Percentiles rank a stretch among this genome's conserved stretches.
Evolutionary conservation across 2,797 vertebrate species (phyloP).

Genomic region (Thamnophis elegans): DNA sequence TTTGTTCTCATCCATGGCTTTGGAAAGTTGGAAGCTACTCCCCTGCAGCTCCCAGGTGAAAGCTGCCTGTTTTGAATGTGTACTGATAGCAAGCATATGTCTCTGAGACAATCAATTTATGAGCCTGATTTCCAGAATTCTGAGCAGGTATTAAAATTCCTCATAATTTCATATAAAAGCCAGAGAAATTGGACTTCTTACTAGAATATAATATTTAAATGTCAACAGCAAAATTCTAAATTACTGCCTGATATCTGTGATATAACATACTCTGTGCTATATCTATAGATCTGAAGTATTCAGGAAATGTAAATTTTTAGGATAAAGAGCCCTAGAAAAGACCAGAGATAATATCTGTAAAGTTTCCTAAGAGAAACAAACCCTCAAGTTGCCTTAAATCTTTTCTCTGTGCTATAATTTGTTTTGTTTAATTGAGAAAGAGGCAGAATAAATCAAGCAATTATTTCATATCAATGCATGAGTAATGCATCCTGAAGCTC

Average conservation of each 20-base stretch:
- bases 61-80: background rate
- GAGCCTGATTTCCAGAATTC: background rate
- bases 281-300: slow-evolving; percentile 18
- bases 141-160: slow-evolving; percentile 21
- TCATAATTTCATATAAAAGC: background rate
- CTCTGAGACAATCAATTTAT: slow-evolving; percentile 33
- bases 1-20: background rate
- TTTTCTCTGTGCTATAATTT: background rate
- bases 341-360: slow-evolving; percentile 14
- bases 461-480: background rate
- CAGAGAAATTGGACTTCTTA: slow-evolving; percentile 25
- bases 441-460: background rate
- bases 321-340: background rate
- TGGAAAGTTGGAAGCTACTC: background rate
- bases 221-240: slow-evolving; percentile 27
- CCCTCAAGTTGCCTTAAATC: background rate
- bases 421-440: background rate
- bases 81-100: background rate
- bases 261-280: background rate
- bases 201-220: slow-evolving; percentile 42
- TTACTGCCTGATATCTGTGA: slow-evolving; percentile 17
- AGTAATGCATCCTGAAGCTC: background rate
- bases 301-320: slow-evolving; percentile 5
- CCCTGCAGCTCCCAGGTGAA: slow-evolving; percentile 20
- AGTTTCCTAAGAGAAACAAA: slow-evolving; percentile 2